Evolutionary conservation across 2,113 vertebrate genomes (phyloP).

Genomic region (Lates calcarifer): DNA sequence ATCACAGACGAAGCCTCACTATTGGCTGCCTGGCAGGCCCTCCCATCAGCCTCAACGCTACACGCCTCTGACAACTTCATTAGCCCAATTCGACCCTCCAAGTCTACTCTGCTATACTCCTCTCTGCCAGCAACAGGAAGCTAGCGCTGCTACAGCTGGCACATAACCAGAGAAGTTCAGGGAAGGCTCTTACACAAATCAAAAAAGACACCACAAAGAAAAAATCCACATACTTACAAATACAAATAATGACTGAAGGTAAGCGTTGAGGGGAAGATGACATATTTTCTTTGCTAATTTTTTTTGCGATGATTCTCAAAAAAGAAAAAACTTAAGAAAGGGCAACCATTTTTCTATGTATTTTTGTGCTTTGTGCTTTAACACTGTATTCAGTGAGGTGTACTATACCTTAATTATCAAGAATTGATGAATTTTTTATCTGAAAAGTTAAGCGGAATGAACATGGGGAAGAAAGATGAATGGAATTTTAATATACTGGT

Average conservation of each 20-base stretch:
- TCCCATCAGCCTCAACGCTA: constrained; percentile 88
- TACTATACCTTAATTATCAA: constrained; percentile 91
- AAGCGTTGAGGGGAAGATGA: constrained; percentile 1
- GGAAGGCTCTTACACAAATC: not conserved
- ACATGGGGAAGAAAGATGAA: constrained; percentile 82
- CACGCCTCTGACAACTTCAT: constrained; percentile 96
- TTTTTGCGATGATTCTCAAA: not conserved
- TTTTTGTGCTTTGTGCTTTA: constrained; percentile 52
- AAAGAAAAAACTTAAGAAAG: not conserved
- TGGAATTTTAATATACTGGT: constrained; percentile 87
- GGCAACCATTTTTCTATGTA: not conserved
- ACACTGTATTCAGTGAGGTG: constrained; percentile 89
- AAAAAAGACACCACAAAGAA: not conserved
- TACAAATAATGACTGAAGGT: not conserved
- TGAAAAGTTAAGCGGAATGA: constrained; percentile 88
- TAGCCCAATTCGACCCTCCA: constrained; percentile 82
- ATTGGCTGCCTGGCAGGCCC: constrained; percentile 88
- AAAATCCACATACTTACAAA: not conserved
- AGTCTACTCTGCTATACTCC: constrained; percentile 56
- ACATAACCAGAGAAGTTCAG: constrained; percentile 25
- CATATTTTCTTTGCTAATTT: not conserved
- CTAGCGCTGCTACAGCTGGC: constrained; percentile 48
- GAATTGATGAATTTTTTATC: constrained; percentile 94
- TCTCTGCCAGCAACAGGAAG: constrained; percentile 62
- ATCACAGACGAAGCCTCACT: constrained; percentile 85